Evolutionary conservation across 2,797 vertebrate genomes (phyloP), one percentile per base, ranked within the genome.

Genomic region (Dendrocincla fuliginosa): DNA sequence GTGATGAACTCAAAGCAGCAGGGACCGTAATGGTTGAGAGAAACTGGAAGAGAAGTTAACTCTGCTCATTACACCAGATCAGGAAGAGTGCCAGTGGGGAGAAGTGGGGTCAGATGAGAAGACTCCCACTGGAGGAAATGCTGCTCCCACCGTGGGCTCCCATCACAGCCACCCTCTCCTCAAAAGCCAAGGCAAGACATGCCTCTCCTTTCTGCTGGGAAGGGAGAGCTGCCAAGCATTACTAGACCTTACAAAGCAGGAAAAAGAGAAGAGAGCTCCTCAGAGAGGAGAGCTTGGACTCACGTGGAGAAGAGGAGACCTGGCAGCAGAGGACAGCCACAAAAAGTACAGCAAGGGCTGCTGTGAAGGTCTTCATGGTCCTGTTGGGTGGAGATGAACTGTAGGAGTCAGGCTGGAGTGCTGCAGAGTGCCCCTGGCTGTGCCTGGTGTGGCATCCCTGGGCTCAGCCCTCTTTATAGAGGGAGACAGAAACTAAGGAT

Each of bases 1-100:
- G 11, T 8, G 39, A 20, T n/a, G 65, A 93, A 97, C 6, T 1
- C 3, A 41, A 35, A 2, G 22, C 97, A 98, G 85, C 97, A 98
- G 69, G 89, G 94, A 10, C 95, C 87, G 69, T 63, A 50, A 19
- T 27, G 10, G 28, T 89, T 87, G 2, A 92, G 24, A 71, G 89
- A 74, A 37, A 7, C 97, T 98, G 93, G 79, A 88, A 93, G 44
- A 93, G 39, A 93, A 90, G 20, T 83, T 24, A 69, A 53, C 5
- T 39, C 68, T 87, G 80, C 41, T 60, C 47, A 85, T 93, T 83
- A 90, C 52, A 68, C 16, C 60, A 77, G 47, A 32, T 13, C 14
- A 47, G 59, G n/a, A 84, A 57, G 84, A 85, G 47, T 18, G 4
- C 14, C 35, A 39, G 35, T 18, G 41, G 10, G 25, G 39, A 84